Base-by-base conservation (phyloP, 2,113 vertebrate genomes). In the Dicaeum eximium region DNA sequence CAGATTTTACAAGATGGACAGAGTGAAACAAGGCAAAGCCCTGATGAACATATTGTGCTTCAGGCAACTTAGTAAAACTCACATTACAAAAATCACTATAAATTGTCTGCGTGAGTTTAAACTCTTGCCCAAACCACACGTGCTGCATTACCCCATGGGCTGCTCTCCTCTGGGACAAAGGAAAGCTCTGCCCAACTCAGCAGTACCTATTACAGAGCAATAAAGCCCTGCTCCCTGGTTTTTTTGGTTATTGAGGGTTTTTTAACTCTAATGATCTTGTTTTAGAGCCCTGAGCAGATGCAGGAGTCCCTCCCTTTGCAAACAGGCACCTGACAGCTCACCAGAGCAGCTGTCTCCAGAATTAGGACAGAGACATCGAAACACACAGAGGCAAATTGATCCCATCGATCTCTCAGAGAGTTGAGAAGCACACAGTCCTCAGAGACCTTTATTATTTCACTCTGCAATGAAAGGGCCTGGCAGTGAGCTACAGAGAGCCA, bases 311-410 rank as follows among this genome's bases (percentile, higher is more conserved):
- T 79, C 30, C 42, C 53, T 57, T 80, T 38, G 50, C 74, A 82
- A 92, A 53, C 27, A 89, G 70, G 54, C 64, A 89, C 67, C 74
- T 91, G 78, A 93, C 50, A 73, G 81, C 78, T 62, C 6, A 5
- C 33, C 74, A 80, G 78, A 95, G 90, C 4, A 7, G 60, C 74
- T 56, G 64, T 64, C 88, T 90, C 79, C 67, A 88, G 75, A 93
- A 96, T 64, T 18, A 94, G 95, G 88, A 94, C 92, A 70, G 67
- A 94, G 64, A 80, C 7, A 2, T 80, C 1, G 10, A 94, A 96
- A 96, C 31, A 9, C 84, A 95, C 71, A 80, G 67, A 95, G 82
- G 85, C 81, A 93, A 96, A 96, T 94, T 92, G 93, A 96, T 97
- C 94, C 3, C 0, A 93, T 96, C 65, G 90, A 97, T 96, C 93